Conservation (phyloP, 53 echinoderm and acorn worm genomes). For the Crossaster papposus region DNA sequence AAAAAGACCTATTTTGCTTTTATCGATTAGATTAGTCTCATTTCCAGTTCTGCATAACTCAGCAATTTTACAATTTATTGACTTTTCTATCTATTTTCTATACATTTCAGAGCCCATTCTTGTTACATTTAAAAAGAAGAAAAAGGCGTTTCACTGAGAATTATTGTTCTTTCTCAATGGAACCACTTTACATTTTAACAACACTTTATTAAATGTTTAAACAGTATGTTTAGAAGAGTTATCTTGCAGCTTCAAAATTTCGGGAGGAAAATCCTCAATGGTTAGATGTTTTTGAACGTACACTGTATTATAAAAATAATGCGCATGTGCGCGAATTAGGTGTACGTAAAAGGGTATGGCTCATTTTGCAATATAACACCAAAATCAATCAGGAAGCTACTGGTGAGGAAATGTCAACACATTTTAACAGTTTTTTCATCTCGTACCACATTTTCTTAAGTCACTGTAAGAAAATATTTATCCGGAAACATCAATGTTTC, state of each 20-base stretch:
- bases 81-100: neutral
- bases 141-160: too few species aligned
- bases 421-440: neutral
- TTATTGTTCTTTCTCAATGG: too few species aligned
- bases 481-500: neutral
- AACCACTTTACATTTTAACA: too few species aligned
- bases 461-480: neutral
- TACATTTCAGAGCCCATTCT: neutral
- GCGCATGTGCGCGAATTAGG: neutral
- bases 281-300: too few species aligned
- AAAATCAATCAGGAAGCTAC: slow-evolving; percentile 42
- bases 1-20: neutral
- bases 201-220: too few species aligned
- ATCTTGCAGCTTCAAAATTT: too few species aligned
- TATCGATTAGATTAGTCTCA: neutral
- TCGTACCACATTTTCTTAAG: neutral
- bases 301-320: neutral
- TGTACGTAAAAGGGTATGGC: neutral
- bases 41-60: neutral
- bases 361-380: slow-evolving; percentile 15
- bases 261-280: too few species aligned
- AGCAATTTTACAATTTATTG: neutral
- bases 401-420: slow-evolving; percentile 37
- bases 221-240: too few species aligned
- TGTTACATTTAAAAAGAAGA: too few species aligned